Conservation (phyloP, 2,888 invertebrate genomes). For the Lumbricus terrestris region DNA sequence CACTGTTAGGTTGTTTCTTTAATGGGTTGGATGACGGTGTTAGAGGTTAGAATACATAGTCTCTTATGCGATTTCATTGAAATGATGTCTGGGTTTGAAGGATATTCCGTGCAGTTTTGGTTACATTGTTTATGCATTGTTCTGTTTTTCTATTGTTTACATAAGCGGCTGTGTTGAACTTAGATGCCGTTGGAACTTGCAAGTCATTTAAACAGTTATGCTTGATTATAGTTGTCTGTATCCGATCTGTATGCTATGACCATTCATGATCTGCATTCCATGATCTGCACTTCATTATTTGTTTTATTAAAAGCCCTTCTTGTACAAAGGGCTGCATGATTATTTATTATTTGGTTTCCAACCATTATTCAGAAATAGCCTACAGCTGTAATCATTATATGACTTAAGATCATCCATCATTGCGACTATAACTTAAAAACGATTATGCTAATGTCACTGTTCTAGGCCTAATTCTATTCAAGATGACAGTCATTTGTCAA, state of each 20-base stretch:
- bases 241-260: background rate
- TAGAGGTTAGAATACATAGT: background rate
- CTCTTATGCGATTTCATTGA: background rate
- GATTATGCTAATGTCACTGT: background rate
- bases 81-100: background rate
- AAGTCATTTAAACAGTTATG: background rate
- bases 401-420: background rate
- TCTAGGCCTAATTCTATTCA: too few species aligned
- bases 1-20: background rate
- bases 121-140: background rate
- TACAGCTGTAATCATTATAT: background rate
- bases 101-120: background rate
- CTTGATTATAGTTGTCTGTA: background rate
- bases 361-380: too few species aligned
- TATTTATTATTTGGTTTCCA: too few species aligned
- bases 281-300: background rate
- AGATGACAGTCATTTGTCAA: background rate
- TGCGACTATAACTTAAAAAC: background rate
- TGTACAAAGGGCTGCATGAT: too few species aligned
- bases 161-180: background rate
- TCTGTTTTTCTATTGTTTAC: background rate
- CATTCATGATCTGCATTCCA: background rate
- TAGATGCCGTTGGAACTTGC: background rate
- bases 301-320: background rate
- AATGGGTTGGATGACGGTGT: background rate